Evolutionary conservation across 2,797 vertebrate species (phyloP).

Genomic region (Centroberyx gerrardi): DNA sequence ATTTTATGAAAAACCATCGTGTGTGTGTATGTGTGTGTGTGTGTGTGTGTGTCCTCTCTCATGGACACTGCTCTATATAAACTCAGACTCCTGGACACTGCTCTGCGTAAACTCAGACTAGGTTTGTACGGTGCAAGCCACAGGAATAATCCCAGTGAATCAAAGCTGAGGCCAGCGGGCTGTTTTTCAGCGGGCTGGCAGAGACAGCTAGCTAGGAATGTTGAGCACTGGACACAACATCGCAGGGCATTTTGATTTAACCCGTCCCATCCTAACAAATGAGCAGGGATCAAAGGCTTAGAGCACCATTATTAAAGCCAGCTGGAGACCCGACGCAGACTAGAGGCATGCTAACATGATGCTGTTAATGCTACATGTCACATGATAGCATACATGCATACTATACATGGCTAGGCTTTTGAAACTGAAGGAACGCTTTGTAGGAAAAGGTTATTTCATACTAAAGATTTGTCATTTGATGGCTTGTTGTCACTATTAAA

Average conservation of each 20-base stretch:
- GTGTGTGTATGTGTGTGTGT: slow-evolving; percentile 12
- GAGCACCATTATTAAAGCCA: slow-evolving; percentile 66
- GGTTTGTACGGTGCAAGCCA: slow-evolving; percentile 41
- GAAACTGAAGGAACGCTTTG: slow-evolving; percentile 1
- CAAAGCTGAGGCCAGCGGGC: slow-evolving; percentile 59
- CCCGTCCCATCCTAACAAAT: slow-evolving; percentile 64
- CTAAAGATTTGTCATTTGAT: not conserved
- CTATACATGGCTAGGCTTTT: slow-evolving; percentile 5
- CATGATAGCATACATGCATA: slow-evolving; percentile 16
- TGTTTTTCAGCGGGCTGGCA: slow-evolving; percentile 55
- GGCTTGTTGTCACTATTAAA: slow-evolving; percentile 9
- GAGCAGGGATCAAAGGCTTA: slow-evolving; percentile 70
- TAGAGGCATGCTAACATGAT: slow-evolving; percentile 42
- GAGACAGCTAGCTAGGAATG: slow-evolving; percentile 56
- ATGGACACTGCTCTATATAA: slow-evolving; percentile 54
- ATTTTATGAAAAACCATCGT: not conserved
- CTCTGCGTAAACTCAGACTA: slow-evolving; percentile 45
- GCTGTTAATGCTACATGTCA: slow-evolving; percentile 46
- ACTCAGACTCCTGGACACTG: slow-evolving; percentile 46
- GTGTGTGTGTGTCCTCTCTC: slow-evolving; percentile 14
- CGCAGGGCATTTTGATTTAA: slow-evolving; percentile 63
- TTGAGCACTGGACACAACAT: slow-evolving; percentile 47
- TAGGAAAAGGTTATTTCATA: not conserved
- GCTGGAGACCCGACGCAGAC: slow-evolving; percentile 53
- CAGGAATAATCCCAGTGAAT: slow-evolving; percentile 58